Conservation (phyloP, 2,888 invertebrate genomes). For the Hydriomena furcata region DNA sequence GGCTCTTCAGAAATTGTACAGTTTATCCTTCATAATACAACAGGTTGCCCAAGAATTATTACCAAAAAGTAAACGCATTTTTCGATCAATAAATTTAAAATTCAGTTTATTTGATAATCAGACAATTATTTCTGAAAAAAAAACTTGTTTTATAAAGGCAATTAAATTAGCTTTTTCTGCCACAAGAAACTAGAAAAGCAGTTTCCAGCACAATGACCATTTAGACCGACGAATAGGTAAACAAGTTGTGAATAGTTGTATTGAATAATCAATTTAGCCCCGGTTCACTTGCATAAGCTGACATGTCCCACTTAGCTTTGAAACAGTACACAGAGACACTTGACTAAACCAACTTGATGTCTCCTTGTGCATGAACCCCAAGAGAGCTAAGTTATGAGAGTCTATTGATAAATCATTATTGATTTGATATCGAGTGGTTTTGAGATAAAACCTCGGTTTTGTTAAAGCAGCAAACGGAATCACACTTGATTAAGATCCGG, state of each 20-base stretch:
- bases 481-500: too few relatives aligned
- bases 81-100: too few relatives aligned
- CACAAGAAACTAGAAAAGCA: too few relatives aligned
- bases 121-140: too few relatives aligned
- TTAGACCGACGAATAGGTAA: too few relatives aligned
- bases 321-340: constrained; percentile 22
- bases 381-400: constrained; percentile 16
- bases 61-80: too few relatives aligned
- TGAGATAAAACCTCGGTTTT: not conserved
- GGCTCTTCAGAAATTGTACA: not conserved
- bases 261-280: constrained; percentile 3
- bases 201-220: too few relatives aligned
- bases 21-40: not conserved
- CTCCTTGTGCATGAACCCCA: constrained; percentile 19
- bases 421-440: constrained; percentile 8
- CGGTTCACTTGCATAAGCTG: constrained; percentile 15
- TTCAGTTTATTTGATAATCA: too few relatives aligned
- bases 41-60: not conserved
- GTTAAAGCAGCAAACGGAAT: too few relatives aligned
- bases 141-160: too few relatives aligned
- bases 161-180: too few relatives aligned
- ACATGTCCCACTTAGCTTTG: constrained; percentile 29
- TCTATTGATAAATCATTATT: constrained; percentile 8
- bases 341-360: constrained; percentile 17
- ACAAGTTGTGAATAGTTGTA: too few relatives aligned